Evolutionary conservation across 2,113 vertebrate species (phyloP), one percentile per base, ranked within the genome.

Genomic region (Piaya cayana): DNA sequence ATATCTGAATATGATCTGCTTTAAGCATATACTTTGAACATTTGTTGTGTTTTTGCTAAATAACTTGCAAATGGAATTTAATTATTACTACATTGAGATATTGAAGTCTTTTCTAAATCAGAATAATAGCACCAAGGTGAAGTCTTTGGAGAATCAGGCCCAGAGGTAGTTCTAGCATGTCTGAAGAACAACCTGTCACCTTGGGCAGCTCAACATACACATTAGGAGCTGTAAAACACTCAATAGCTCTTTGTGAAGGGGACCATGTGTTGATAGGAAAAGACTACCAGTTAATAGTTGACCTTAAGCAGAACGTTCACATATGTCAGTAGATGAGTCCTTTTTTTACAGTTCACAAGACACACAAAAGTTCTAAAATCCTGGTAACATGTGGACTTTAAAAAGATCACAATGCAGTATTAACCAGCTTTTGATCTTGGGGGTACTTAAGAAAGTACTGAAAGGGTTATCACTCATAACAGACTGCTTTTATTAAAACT

Each of bases 241-340:
- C 93, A 96, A 93, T 95, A 81, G 92, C 68, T 94, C 94, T 97
- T 96, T 96, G 95, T 97, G 92, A 96, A 90, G 55, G 68, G 64
- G 93, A 95, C 90, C 92, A 92, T 80, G 81, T 94, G 94, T 87
- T 95, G 87, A 92, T 91, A 93, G 75, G 76, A 96, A 97, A 93
- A 95, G 89, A 94, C 92, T 82, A 83, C 75, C 71, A 93, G 91
- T 80, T 95, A 93, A 92, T 67, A 85, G 93, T 55, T 94, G 90
- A 95, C 92, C 87, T 94, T 77, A 92, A 56, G 92, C 93, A 95
- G 75, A 88, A 37, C 0, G 0, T 75, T 96, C 70, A 96, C 87
- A 81, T 91, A 88, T 90, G 93, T 69, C 89, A 82, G 37, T 65
- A 82, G 36, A 82, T 29, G 15, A 58, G 9, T 5, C 12, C 4